Conservation (phyloP, 1,140 invertebrate species). For the Neodiprion lecontei region DNA sequence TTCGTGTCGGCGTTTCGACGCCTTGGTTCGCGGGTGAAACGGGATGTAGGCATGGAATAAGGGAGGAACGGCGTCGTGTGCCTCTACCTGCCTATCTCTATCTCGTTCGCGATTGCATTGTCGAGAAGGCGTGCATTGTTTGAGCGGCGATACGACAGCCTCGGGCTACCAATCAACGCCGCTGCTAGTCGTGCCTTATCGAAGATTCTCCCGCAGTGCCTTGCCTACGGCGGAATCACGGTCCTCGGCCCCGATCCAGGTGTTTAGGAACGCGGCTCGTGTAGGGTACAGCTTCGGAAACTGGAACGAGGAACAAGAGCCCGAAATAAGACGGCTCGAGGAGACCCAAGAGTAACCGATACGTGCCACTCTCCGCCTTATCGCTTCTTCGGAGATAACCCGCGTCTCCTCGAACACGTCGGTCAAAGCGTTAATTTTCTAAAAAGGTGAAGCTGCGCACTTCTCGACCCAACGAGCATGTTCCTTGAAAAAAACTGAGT, state of each 20-base stretch:
- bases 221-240: not conserved
- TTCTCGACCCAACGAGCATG: not conserved
- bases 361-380: too few relatives aligned
- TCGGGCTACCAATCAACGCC: conserved; percentile 44
- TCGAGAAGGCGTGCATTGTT: conserved; percentile 49
- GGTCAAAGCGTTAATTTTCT: not conserved
- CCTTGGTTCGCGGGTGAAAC: not conserved
- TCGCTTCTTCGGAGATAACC: too few relatives aligned
- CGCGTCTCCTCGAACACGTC: too few relatives aligned
- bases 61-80: too few relatives aligned
- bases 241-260: not conserved
- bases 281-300: not conserved
- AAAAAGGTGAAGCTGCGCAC: not conserved
- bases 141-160: conserved; percentile 44
- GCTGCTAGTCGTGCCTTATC: conserved; percentile 45
- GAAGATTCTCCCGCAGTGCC: conserved; percentile 37
- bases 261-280: not conserved
- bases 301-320: not conserved
- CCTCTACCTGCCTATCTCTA: conserved; percentile 45
- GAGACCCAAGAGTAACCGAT: not conserved
- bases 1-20: not conserved
- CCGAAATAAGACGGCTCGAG: not conserved
- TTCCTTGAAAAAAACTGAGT: not conserved
- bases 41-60: too few relatives aligned
- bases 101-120: conserved; percentile 50